Evolutionary conservation across 2,888 invertebrate species (phyloP).

Genomic region (Siphlonurus alternatus): DNA sequence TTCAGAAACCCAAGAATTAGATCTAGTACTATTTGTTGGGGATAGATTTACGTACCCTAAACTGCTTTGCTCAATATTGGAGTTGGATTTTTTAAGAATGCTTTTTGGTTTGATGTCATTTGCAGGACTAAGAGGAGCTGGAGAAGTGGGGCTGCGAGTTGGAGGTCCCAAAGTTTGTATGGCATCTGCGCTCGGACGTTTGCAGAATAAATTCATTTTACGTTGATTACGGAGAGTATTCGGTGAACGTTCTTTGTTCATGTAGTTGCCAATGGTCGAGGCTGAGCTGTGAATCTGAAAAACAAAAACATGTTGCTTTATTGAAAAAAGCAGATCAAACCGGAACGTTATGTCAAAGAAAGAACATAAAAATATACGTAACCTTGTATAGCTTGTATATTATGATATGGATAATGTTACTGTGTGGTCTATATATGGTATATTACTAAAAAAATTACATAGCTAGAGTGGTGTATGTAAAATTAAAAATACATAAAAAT

Average conservation of each 20-base stretch:
- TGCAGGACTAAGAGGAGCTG: slow-evolving; percentile 12
- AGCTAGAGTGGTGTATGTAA: too few relatives aligned
- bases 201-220: slow-evolving; percentile 13
- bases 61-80: slow-evolving; percentile 17
- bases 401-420: too few relatives aligned
- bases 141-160: slow-evolving; percentile 14
- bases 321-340: not conserved
- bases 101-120: slow-evolving; percentile 19
- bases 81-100: slow-evolving; percentile 20
- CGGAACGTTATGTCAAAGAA: too few relatives aligned
- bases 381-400: too few relatives aligned
- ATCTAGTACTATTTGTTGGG: slow-evolving; percentile 13
- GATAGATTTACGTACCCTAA: slow-evolving; percentile 12
- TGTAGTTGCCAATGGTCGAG: slow-evolving; percentile 14
- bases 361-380: too few relatives aligned
- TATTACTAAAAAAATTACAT: too few relatives aligned
- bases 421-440: too few relatives aligned
- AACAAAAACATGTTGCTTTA: not conserved
- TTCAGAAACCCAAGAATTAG: slow-evolving; percentile 15
- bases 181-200: slow-evolving; percentile 13
- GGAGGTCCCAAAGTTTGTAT: slow-evolving; percentile 11
- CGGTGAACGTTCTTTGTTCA: slow-evolving; percentile 15
- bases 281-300: slow-evolving; percentile 15
- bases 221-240: slow-evolving; percentile 13
- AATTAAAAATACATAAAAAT: too few relatives aligned